Percentiles rank a stretch among this genome's conserved stretches.
Evolutionary conservation across 2,888 invertebrate species (phyloP).

Genomic region (Trissolcus japonicus): DNA sequence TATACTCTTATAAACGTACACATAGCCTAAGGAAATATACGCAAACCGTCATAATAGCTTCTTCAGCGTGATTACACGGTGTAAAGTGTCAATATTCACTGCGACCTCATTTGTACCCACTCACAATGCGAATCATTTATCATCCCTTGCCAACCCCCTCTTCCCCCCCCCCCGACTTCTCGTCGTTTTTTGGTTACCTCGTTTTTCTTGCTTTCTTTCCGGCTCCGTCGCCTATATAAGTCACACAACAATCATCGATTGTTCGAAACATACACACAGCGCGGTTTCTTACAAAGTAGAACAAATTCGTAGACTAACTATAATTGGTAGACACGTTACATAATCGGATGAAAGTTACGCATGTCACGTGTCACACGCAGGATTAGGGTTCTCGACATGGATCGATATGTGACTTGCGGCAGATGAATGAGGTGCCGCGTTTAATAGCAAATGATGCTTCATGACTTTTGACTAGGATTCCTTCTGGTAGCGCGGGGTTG

Average conservation of each 20-base stretch:
- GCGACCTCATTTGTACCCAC: neutral
- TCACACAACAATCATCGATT: constrained; percentile 35
- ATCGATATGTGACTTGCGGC: constrained; percentile 57
- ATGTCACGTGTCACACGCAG: constrained; percentile 51
- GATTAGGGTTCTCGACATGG: constrained; percentile 56
- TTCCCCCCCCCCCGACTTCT: neutral
- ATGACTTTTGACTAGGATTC: constrained; percentile 58
- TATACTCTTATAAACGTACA: constrained; percentile 48
- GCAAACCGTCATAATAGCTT: constrained; percentile 39
- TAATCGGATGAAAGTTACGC: constrained; percentile 50
- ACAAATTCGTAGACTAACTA: constrained; percentile 50
- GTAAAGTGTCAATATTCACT: neutral
- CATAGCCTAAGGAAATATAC: constrained; percentile 50
- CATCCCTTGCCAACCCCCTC: neutral
- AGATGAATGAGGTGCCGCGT: constrained; percentile 46
- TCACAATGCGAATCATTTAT: neutral
- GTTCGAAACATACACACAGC: constrained; percentile 46
- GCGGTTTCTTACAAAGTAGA: constrained; percentile 47
- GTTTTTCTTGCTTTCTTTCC: constrained; percentile 3
- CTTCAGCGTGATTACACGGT: constrained; percentile 25
- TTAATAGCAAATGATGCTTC: constrained; percentile 52
- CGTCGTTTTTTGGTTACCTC: neutral
- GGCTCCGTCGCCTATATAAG: constrained; percentile 19
- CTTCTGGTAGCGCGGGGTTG: constrained; percentile 26
- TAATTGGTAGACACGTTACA: constrained; percentile 55